Evolutionary conservation across 1,140 invertebrate species (phyloP), one percentile per base, ranked within the genome.

Genomic region (Euwallacea fornicatus): DNA sequence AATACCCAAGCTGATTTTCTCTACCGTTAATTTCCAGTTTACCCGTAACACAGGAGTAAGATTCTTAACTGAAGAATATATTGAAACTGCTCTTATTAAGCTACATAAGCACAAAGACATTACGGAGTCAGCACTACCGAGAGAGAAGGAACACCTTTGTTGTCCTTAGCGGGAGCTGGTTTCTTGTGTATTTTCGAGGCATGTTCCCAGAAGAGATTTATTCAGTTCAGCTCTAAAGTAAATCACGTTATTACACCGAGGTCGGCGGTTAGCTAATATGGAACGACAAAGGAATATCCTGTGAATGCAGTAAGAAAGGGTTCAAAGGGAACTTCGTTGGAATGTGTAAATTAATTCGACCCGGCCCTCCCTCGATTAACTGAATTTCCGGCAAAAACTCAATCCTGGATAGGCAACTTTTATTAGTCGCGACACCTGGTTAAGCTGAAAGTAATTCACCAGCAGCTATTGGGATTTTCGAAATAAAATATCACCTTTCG

Each of bases 201-300:
- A 33, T 33, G 21, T 33, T 33, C 21, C 21, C 21, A 33, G 21
- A 33, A 13, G 13, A 50, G 46, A 50, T 50, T 50, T 50, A 50
- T 50, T 50, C 46, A 50, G 46, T 50, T 50, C 46, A 50, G 46
- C 46, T 50, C 46, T 50, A 50, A 50, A 50, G 46, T 50, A 50
- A 50, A 50, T 50, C 46, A 13, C 46, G 46, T 50, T 50, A 50
- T 50, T 50, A 50, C 46, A 50, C 46, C 7, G 46, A 50, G 46
- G 46, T 50, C 13, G 9, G 46, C 13, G 46, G 46, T 50, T 50
- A 50, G 46, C 46, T 50, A 50, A 50, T 50, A 50, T 50, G 13
- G 46, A 50, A 13, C 46, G 46, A 50, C 46, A 50, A 50, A 50
- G 46, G 46, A 50, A 50, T 50, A 50, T 50, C 13, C 46, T 11